Evolutionary conservation across 2,113 vertebrate genomes (phyloP).

Genomic region (Callithrix jacchus): DNA sequence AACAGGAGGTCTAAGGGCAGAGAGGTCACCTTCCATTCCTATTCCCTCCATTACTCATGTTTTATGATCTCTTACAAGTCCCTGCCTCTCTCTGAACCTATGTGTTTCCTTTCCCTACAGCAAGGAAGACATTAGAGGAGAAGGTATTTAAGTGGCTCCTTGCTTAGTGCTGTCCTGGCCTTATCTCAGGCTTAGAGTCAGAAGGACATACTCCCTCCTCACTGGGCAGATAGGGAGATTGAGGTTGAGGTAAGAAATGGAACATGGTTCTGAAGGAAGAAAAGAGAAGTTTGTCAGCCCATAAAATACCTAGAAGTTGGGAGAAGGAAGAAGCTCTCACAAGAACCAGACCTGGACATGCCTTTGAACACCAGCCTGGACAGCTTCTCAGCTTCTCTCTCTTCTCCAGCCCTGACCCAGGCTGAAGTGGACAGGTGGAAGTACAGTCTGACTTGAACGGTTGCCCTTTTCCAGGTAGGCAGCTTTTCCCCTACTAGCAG

Average conservation of each 20-base stretch:
- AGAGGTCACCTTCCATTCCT: background rate
- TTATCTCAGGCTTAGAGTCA: background rate
- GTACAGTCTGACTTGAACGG: background rate
- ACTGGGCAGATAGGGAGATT: background rate
- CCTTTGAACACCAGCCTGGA: background rate
- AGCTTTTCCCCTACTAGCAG: background rate
- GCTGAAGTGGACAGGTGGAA: background rate
- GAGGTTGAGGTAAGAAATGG: background rate
- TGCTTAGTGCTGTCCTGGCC: background rate
- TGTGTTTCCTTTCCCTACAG: conserved; percentile 1
- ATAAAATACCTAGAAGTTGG: conserved; percentile 16
- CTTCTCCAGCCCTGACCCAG: background rate
- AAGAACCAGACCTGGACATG: background rate
- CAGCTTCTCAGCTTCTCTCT: background rate
- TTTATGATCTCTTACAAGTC: background rate
- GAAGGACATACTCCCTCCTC: background rate
- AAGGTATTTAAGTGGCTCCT: background rate
- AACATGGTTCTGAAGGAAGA: background rate
- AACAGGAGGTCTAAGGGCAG: background rate
- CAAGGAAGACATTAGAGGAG: background rate
- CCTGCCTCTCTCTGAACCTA: background rate
- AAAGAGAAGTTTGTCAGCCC: background rate
- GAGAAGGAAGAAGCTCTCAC: background rate
- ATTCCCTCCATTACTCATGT: background rate
- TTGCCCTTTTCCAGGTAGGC: background rate